A percentile compares a stretch with the other conserved stretches of the same genome.
Conservation (phyloP, 2,888 invertebrate species). For the Alsophila aescularia region DNA sequence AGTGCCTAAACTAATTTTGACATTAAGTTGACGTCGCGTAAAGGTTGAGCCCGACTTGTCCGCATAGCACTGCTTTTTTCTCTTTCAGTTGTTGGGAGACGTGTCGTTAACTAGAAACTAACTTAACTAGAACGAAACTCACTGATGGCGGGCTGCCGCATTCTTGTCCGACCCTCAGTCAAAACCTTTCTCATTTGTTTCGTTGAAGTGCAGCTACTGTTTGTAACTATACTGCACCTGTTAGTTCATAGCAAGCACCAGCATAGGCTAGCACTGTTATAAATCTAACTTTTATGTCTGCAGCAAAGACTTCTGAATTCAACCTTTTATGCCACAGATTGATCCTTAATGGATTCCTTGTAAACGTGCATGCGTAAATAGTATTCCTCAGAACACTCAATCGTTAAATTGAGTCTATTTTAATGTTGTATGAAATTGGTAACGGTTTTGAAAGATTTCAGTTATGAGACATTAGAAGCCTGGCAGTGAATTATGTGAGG, state of each 20-base stretch:
- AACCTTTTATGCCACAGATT: slow-evolving; percentile 44
- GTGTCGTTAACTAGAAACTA: too few relatives aligned
- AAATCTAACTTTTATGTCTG: slow-evolving; percentile 61
- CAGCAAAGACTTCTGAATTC: slow-evolving; percentile 55
- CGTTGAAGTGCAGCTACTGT: slow-evolving; percentile 1
- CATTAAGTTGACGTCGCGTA: too few relatives aligned
- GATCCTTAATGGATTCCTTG: slow-evolving; percentile 28
- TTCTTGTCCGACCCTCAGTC: too few relatives aligned
- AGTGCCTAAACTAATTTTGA: too few relatives aligned
- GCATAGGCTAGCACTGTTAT: slow-evolving; percentile 47
- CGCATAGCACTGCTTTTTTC: too few relatives aligned
- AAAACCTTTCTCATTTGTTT: neutral
- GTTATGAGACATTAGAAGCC: too few relatives aligned
- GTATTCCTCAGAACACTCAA: neutral
- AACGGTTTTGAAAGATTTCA: neutral
- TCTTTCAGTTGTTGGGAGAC: too few relatives aligned
- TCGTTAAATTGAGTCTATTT: neutral
- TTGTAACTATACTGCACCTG: neutral
- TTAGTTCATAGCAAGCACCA: slow-evolving; percentile 32
- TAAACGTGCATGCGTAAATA: slow-evolving; percentile 1
- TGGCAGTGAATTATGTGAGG: too few relatives aligned
- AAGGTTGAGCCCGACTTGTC: too few relatives aligned
- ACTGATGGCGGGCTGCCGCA: too few relatives aligned
- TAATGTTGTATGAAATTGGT: neutral
- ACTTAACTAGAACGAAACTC: too few relatives aligned